phyloP scores from a whole-genome alignment of 2,888 invertebrate genomes.

The Philopedon plagiatum region DNA sequence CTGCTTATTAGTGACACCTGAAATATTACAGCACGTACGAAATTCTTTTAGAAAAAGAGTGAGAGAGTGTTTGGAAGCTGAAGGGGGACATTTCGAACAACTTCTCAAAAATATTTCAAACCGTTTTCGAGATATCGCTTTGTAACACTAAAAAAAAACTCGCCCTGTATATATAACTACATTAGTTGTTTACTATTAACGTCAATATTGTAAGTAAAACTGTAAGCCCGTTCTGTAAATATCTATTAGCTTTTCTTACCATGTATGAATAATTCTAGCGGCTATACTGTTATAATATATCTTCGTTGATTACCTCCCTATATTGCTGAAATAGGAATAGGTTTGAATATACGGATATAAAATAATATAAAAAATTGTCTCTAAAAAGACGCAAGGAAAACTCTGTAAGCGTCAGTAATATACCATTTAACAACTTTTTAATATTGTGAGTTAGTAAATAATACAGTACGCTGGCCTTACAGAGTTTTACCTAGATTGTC shows the following conservation, averaged over 20 bases:
- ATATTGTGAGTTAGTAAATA: not conserved
- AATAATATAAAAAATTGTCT: not conserved
- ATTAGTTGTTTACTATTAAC: not conserved
- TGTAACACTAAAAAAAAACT: too few species aligned
- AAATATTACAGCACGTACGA: too few species aligned
- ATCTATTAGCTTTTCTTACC: slow-evolving; percentile 6
- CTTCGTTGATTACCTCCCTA: slow-evolving; percentile 35
- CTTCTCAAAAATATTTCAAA: too few species aligned
- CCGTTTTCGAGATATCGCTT: too few species aligned
- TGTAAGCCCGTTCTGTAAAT: slow-evolving; percentile 12
- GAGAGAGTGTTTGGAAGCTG: too few species aligned
- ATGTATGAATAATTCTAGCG: slow-evolving; percentile 14
- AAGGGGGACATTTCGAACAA: too few species aligned
- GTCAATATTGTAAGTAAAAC: slow-evolving; percentile 7
- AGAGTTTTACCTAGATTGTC: not conserved
- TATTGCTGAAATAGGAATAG: slow-evolving; percentile 15
- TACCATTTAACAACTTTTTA: not conserved
- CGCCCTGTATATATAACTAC: not conserved
- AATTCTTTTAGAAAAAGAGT: too few species aligned
- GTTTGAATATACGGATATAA: not conserved
- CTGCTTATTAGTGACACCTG: too few species aligned
- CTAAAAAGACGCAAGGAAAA: not conserved
- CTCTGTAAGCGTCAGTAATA: not conserved
- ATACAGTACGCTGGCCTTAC: too few species aligned
- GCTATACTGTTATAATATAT: slow-evolving; percentile 12